Evolutionary conservation across 2,888 invertebrate genomes (phyloP).

Genomic region (Dolichomitus sp.): DNA sequence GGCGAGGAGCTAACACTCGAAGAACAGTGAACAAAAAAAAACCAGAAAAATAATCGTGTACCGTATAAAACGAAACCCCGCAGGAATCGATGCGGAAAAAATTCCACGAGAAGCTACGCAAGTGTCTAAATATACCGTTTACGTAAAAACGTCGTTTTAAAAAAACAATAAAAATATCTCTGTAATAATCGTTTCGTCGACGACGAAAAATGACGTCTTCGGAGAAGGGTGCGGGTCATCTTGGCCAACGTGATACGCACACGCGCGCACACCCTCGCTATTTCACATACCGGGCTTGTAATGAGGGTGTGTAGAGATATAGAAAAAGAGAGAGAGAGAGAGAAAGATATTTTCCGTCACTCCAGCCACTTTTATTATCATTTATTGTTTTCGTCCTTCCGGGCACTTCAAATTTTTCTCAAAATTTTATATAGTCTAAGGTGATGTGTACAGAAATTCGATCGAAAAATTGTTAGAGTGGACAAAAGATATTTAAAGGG

Average conservation of each 20-base stretch:
- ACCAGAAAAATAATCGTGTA: conserved; percentile 1
- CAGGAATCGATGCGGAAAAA: neutral
- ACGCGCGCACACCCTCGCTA: conserved; percentile 36
- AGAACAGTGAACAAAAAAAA: conserved; percentile 17
- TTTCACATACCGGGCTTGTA: neutral
- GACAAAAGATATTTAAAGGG: neutral
- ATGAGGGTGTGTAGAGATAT: neutral
- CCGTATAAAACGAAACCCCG: conserved; percentile 4
- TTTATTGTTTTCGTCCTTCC: no score
- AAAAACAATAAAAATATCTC: conserved; percentile 2
- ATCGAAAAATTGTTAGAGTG: neutral
- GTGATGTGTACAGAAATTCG: no score
- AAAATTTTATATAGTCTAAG: no score
- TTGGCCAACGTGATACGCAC: conserved; percentile 46
- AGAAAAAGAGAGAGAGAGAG: neutral
- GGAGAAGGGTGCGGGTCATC: conserved; percentile 54
- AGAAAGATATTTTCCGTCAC: neutral
- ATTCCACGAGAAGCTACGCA: conserved; percentile 6
- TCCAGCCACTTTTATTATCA: neutral
- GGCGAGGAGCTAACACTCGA: conserved; percentile 18
- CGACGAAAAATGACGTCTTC: conserved; percentile 1
- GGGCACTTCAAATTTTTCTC: no score
- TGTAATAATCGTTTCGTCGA: neutral
- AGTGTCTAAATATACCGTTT: conserved; percentile 15
- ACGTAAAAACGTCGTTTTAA: conserved; percentile 15